Percentiles rank a stretch among this genome's conserved stretches.
Evolutionary conservation across 2,888 invertebrate species (phyloP).

Genomic region (Cheiracanthium punctorium): DNA sequence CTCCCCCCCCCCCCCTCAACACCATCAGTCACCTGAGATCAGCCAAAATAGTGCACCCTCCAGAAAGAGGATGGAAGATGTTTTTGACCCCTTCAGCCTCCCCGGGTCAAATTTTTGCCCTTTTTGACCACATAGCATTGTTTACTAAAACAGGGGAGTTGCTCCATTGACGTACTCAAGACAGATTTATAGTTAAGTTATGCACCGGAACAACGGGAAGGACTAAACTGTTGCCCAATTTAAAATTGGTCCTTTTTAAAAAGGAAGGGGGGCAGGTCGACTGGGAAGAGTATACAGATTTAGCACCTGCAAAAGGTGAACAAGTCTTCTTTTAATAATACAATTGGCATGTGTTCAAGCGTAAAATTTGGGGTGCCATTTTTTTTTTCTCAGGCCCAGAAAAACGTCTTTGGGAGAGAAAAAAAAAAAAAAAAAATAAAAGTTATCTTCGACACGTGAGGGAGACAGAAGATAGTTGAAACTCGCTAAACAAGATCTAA

Average conservation of each 20-base stretch:
- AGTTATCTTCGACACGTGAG: too few relatives aligned
- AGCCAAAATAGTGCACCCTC: background rate
- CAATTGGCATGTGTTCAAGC: background rate
- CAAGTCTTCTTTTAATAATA: background rate
- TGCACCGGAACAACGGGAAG: background rate
- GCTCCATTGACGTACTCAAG: background rate
- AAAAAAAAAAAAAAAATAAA: too few relatives aligned
- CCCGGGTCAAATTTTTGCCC: background rate
- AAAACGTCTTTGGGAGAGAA: too few relatives aligned
- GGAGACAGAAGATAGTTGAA: too few relatives aligned
- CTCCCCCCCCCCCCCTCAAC: too few relatives aligned
- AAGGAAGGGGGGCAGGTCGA: background rate
- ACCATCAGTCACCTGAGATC: too few relatives aligned
- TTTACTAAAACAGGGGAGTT: background rate
- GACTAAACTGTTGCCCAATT: background rate
- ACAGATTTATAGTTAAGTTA: background rate
- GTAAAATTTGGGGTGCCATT: too few relatives aligned
- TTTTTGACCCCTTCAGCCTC: background rate
- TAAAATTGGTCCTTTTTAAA: background rate
- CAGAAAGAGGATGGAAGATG: background rate
- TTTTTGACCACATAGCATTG: background rate
- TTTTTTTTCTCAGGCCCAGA: background rate
- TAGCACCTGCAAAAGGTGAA: background rate
- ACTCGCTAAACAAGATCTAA: too few relatives aligned
- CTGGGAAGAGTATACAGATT: background rate